Evolutionary conservation across 2,113 vertebrate species (phyloP), one percentile per base, ranked within the genome.

Genomic region (Amblyornis subalaris): DNA sequence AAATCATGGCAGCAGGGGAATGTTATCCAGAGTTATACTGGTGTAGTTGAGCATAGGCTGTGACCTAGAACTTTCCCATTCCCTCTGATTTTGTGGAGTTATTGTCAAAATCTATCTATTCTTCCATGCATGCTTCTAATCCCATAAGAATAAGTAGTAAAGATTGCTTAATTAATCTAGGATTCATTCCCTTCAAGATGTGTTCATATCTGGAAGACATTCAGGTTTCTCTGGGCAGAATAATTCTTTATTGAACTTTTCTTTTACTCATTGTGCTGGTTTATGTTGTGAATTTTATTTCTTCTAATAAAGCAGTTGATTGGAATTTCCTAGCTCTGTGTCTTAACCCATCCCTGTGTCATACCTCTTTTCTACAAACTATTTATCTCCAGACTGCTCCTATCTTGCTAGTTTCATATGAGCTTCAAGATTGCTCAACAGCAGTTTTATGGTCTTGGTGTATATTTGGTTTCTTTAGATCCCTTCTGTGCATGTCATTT

Each of bases 251-350:
- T 7, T 44, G 28, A 48, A 36, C 51, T 66, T 76, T 55, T 78
- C 38, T 94, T 90, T 60, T 88, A 71, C 17, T 83, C 24, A 7
- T 71, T 38, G 22, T 85, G 73, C 54, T 91, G 74, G 11, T 95
- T 96, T 90, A 79, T 87, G 44, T 60, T 81, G 38, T 71, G n/a
- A 89, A 21, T 72, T 96, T 94, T 89, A 91, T 93, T 95, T 91
- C 84, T 86, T 85, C 72, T 78, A 94, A 90, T 97, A 93, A 92
- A 95, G 65, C 54, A 87, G 66, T 80, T 92, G 85, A 85, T 81
- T 91, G 85, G 72, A 90, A 71, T 96, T 95, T 84, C 51, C 25
- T 80, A 55, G 36, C 44, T 90, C 47, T 76, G 3, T 33, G 7
- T 93, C 14, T 88, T 86, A 79, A 20, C 24, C 55, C 36, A 61